These are phyloP conservation scores for Cheilosia vernalis DNA, from an alignment of 2,888 invertebrate species.

Conservation along the genomic window DNA sequence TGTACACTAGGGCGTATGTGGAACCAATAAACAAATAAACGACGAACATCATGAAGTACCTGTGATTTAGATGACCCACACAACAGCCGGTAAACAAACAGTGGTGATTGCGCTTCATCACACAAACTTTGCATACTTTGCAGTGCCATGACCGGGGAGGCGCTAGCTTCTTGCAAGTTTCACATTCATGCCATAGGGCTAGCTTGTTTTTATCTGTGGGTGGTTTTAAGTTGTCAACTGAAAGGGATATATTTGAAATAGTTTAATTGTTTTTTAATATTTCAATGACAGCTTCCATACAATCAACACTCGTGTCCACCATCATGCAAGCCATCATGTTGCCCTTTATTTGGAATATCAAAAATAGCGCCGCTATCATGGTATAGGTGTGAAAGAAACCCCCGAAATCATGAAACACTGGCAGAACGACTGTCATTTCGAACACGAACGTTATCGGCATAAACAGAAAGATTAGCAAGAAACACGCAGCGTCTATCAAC, in stretches of 20 bases:
- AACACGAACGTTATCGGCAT: slow-evolving; percentile 80
- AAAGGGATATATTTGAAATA: slow-evolving; percentile 2
- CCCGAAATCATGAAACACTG: slow-evolving; percentile 86
- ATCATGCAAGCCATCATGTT: slow-evolving; percentile 90
- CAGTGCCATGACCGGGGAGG: slow-evolving; percentile 97
- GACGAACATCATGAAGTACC: slow-evolving; percentile 92
- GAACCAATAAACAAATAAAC: slow-evolving; percentile 89
- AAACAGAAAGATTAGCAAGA: slow-evolving; percentile 77
- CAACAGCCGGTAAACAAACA: slow-evolving; percentile 95
- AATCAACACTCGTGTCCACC: slow-evolving; percentile 90
- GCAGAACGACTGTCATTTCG: slow-evolving; percentile 88
- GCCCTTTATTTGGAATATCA: slow-evolving; percentile 90
- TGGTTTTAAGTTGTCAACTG: slow-evolving; percentile 76
- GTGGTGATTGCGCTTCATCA: slow-evolving; percentile 93
- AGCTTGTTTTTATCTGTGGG: slow-evolving; percentile 80
- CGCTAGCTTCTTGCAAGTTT: slow-evolving; percentile 87
- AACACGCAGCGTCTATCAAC: slow-evolving; percentile 78
- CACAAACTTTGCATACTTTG: slow-evolving; percentile 90
- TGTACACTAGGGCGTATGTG: slow-evolving; percentile 88
- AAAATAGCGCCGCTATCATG: slow-evolving; percentile 87
- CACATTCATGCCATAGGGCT: slow-evolving; percentile 89
- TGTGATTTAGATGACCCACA: slow-evolving; percentile 92
- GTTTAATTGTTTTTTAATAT: not conserved
- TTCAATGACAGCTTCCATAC: slow-evolving; percentile 78
- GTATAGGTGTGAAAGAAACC: slow-evolving; percentile 85